Conservation (phyloP, 2,113 vertebrate species). For the Mormyrus iriodes region DNA sequence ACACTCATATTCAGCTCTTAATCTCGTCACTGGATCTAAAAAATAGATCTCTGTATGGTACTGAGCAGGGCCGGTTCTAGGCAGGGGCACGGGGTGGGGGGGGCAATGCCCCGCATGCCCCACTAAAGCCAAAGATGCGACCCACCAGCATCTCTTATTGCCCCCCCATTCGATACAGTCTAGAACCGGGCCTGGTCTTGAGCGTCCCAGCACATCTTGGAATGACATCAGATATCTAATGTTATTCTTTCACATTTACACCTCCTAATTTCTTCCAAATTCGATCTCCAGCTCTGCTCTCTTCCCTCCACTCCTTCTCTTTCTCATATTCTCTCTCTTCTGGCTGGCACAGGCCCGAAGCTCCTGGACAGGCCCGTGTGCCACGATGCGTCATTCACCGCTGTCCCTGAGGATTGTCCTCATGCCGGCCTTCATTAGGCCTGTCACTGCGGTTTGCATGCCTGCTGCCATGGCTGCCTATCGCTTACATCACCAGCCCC, state of each 20-base stretch:
- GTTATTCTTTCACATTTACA: neutral
- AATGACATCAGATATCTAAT: neutral
- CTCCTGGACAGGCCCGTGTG: conserved; percentile 18
- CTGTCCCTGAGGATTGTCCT: conserved; percentile 67
- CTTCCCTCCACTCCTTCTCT: neutral
- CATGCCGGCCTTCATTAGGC: conserved; percentile 71
- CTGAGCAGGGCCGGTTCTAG: too few species aligned
- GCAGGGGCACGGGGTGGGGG: too few species aligned
- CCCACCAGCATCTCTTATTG: too few species aligned
- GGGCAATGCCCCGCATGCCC: too few species aligned
- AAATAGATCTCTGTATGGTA: neutral
- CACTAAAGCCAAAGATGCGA: too few species aligned
- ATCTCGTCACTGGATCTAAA: neutral
- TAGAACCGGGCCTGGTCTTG: neutral
- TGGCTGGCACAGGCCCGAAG: neutral
- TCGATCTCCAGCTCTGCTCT: neutral
- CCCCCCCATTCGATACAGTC: too few species aligned
- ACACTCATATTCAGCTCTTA: neutral
- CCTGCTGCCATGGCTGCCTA: conserved; percentile 71
- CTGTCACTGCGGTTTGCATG: conserved; percentile 80
- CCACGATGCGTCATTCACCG: conserved; percentile 64
- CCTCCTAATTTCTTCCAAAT: neutral
- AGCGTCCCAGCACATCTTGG: neutral
- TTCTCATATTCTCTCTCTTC: neutral
- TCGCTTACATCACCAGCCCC: conserved; percentile 61